Percentiles rank a stretch among this genome's conserved stretches.
Conservation (phyloP, 2,888 invertebrate species). For the Lomographa bimaculata region DNA sequence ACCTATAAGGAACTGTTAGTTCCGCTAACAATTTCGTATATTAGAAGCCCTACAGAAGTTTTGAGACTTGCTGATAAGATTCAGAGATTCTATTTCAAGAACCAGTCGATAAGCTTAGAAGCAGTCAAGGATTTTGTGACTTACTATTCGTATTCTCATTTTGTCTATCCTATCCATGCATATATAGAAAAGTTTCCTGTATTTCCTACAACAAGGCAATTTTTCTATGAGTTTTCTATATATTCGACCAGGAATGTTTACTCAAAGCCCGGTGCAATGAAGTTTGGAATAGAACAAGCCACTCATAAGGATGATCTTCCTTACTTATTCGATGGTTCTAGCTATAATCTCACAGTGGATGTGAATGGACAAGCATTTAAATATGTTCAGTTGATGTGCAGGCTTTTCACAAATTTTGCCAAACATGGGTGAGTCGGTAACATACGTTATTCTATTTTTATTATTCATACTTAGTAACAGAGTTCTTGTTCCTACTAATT, state of each 20-base stretch:
- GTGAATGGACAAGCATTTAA: slow-evolving; percentile 11
- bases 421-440: slow-evolving; percentile 43
- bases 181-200: slow-evolving; percentile 14
- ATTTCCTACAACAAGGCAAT: slow-evolving; percentile 5
- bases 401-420: slow-evolving; percentile 39
- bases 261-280: slow-evolving; percentile 6
- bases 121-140: slow-evolving; percentile 12
- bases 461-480: no score
- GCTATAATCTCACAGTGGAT: slow-evolving; percentile 12
- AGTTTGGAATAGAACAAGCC: slow-evolving; percentile 17
- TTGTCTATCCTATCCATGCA: slow-evolving; percentile 15
- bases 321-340: slow-evolving; percentile 17
- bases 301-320: slow-evolving; percentile 23
- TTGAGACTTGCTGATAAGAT: slow-evolving; percentile 11
- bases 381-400: slow-evolving; percentile 19
- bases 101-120: slow-evolving; percentile 7
- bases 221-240: slow-evolving; percentile 19
- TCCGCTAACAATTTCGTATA: slow-evolving; percentile 6
- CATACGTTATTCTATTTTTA: no score
- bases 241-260: slow-evolving; percentile 20
- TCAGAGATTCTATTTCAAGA: slow-evolving; percentile 13
- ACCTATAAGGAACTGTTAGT: slow-evolving; percentile 5
- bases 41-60: slow-evolving; percentile 4
- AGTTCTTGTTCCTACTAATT: no score
- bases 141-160: slow-evolving; percentile 7